Evolutionary conservation across 2,888 invertebrate genomes (phyloP).

Genomic region (Sminthurinus aureus): DNA sequence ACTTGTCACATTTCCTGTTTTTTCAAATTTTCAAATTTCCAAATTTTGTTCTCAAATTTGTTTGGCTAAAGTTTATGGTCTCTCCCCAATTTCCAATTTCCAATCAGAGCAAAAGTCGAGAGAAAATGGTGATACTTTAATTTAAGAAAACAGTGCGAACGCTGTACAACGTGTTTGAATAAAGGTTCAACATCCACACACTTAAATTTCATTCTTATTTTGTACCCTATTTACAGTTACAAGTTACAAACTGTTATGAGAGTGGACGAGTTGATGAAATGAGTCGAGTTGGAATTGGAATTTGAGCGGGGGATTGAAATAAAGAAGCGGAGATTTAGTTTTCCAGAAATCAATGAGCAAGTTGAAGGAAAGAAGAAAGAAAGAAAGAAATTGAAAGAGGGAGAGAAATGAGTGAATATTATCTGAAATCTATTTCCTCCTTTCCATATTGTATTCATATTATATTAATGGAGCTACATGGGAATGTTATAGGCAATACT

Average conservation of each 20-base stretch:
- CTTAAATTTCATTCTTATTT: too few species aligned
- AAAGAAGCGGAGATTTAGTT: constrained; percentile 38
- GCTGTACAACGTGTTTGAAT: too few species aligned
- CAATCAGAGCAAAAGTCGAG: too few species aligned
- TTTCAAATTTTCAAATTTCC: too few species aligned
- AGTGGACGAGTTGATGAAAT: neutral
- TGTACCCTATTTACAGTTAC: neutral
- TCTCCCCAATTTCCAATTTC: too few species aligned
- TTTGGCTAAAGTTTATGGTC: too few species aligned
- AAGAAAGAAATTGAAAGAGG: neutral
- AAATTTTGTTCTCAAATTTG: neutral
- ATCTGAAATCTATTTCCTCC: constrained; percentile 38
- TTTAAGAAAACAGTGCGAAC: too few species aligned
- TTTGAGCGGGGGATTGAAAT: constrained; percentile 4
- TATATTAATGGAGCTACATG: too few species aligned
- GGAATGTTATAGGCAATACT: too few species aligned
- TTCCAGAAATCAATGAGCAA: constrained; percentile 16
- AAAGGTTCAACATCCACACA: neutral
- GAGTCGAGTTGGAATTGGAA: constrained; percentile 1
- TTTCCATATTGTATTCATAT: neutral
- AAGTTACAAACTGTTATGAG: constrained; percentile 7
- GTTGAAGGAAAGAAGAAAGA: constrained; percentile 6
- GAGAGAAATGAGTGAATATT: constrained; percentile 18
- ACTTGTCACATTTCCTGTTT: constrained; percentile 1
- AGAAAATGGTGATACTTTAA: too few species aligned